phyloP scores from a whole-genome alignment of 2,113 vertebrate species.

The Prionailurus bengalensis region DNA sequence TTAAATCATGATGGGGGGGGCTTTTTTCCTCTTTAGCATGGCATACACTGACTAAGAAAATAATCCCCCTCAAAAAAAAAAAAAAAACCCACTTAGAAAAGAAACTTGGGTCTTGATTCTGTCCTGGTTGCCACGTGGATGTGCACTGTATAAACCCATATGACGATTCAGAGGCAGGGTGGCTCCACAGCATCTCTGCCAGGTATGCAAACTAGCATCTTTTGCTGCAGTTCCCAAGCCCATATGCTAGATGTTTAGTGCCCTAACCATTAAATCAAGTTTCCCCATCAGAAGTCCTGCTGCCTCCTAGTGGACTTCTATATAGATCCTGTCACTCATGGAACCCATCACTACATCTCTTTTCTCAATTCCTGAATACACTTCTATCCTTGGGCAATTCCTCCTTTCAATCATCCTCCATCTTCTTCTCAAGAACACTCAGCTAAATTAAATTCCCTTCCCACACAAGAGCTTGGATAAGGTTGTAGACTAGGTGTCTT shows the following conservation, averaged over 20 bases:
- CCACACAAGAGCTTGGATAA: background rate
- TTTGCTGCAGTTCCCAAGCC: background rate
- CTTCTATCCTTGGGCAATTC: background rate
- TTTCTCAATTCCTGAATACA: background rate
- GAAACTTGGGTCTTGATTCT: background rate
- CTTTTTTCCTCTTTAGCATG: background rate
- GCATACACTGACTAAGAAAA: background rate
- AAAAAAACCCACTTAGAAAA: background rate
- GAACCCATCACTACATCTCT: background rate
- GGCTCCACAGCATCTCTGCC: background rate
- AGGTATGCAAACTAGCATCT: background rate
- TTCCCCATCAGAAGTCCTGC: background rate
- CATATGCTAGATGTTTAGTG: background rate
- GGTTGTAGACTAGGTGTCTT: background rate
- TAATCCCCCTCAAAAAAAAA: background rate
- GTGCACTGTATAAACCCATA: background rate
- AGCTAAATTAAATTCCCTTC: slow-evolving; percentile 31
- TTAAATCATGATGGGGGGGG: background rate
- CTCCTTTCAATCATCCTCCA: background rate
- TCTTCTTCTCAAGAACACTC: background rate
- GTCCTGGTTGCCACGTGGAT: background rate
- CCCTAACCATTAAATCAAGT: background rate
- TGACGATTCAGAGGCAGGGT: background rate
- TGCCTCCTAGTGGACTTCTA: background rate
- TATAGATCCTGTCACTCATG: background rate